Conservation (phyloP, 2,888 invertebrate genomes). For the Lasioglossum calceatum region DNA sequence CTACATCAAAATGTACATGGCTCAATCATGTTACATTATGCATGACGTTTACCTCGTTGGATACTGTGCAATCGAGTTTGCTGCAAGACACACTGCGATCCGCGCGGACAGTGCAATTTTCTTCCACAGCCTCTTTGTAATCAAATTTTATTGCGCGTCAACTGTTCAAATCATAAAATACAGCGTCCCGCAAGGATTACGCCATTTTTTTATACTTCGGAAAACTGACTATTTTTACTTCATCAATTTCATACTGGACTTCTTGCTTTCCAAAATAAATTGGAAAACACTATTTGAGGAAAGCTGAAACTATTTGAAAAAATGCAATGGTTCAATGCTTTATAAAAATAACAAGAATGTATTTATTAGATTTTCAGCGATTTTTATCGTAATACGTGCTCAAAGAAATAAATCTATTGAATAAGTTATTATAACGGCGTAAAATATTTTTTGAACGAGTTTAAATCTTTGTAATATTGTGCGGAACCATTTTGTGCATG, state of each 20-base stretch:
- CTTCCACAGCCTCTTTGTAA: not conserved
- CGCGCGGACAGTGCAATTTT: not conserved
- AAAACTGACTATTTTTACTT: not conserved
- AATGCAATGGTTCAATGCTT: too few species aligned
- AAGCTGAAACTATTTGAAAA: not conserved
- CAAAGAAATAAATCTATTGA: too few species aligned
- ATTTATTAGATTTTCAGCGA: too few species aligned
- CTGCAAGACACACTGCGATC: constrained; percentile 4
- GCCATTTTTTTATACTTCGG: not conserved
- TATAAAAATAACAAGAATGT: too few species aligned
- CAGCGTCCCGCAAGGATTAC: not conserved
- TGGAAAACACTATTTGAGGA: not conserved
- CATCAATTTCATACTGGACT: not conserved
- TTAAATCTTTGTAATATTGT: too few species aligned
- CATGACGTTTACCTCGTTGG: constrained; percentile 64
- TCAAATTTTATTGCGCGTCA: not conserved
- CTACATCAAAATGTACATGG: constrained; percentile 77
- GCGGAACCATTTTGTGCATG: too few species aligned
- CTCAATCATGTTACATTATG: constrained; percentile 81
- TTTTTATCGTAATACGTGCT: too few species aligned
- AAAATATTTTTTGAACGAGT: too few species aligned
- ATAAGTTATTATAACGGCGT: too few species aligned
- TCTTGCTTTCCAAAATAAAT: not conserved
- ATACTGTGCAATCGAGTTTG: constrained; percentile 4
- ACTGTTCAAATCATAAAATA: not conserved